These are phyloP conservation scores for Ganaspis brasiliensis DNA, from an alignment of 2,888 invertebrate genomes.

Conservation along the genomic window DNA sequence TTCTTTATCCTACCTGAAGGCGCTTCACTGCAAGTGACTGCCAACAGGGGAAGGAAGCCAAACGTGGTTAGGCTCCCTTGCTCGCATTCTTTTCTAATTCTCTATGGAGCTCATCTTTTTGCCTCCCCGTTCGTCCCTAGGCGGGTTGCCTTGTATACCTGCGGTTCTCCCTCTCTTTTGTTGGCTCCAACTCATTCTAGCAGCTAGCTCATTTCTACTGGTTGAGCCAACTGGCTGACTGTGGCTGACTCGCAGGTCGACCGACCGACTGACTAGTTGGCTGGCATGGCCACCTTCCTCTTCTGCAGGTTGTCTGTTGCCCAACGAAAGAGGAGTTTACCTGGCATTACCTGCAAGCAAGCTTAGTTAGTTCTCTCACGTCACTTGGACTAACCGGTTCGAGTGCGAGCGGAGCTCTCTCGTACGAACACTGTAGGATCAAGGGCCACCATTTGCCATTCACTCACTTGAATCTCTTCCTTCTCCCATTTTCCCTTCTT, in stretches of 20 bases:
- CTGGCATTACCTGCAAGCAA: slow-evolving; percentile 79
- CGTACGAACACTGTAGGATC: slow-evolving; percentile 57
- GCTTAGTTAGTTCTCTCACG: slow-evolving; percentile 80
- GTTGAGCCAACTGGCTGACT: slow-evolving; percentile 34
- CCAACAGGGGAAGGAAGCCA: not conserved
- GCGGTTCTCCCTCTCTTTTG: slow-evolving; percentile 59
- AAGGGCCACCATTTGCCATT: slow-evolving; percentile 63
- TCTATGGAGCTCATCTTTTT: slow-evolving; percentile 48
- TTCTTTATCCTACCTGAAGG: slow-evolving; percentile 13
- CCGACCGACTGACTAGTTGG: slow-evolving; percentile 66
- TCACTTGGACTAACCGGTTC: slow-evolving; percentile 80
- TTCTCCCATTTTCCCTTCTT: slow-evolving; percentile 32
- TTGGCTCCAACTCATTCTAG: slow-evolving; percentile 51
- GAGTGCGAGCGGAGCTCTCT: slow-evolving; percentile 58
- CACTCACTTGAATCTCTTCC: slow-evolving; percentile 56
- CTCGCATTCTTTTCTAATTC: slow-evolving; percentile 58
- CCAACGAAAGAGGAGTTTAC: slow-evolving; percentile 71
- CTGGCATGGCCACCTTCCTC: slow-evolving; percentile 71
- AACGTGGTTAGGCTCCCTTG: slow-evolving; percentile 37
- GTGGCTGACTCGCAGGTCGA: slow-evolving; percentile 60
- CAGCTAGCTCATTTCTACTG: slow-evolving; percentile 61
- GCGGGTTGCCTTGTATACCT: slow-evolving; percentile 46
- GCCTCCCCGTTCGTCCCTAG: slow-evolving; percentile 55
- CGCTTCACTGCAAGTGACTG: too few relatives aligned
- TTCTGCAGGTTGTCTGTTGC: slow-evolving; percentile 73